Percentiles rank a stretch among this genome's conserved stretches.
phyloP scores from a whole-genome alignment of 1,140 invertebrate species.

The Heliconius himera region DNA sequence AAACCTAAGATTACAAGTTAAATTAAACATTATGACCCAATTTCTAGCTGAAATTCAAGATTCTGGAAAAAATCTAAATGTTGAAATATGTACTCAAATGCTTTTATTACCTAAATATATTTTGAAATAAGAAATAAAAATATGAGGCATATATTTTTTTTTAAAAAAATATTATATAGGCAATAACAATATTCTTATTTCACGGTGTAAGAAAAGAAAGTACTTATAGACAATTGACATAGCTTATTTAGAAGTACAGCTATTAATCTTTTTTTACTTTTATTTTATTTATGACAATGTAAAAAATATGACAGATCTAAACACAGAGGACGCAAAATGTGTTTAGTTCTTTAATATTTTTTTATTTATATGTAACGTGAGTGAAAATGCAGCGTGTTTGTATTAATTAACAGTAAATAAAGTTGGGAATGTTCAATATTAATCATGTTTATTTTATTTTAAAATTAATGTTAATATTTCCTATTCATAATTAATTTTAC shows the following conservation, averaged over 20 bases:
- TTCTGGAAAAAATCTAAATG: background rate
- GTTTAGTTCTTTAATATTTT: conserved; percentile 46
- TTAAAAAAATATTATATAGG: background rate
- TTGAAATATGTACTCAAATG: too few relatives aligned
- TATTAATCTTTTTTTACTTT: background rate
- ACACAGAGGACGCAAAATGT: conserved; percentile 65
- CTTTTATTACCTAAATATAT: too few relatives aligned
- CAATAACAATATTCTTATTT: too few relatives aligned
- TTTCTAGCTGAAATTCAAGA: background rate
- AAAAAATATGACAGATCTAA: conserved; percentile 51
- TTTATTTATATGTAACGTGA: conserved; percentile 32
- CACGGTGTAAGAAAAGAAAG: too few relatives aligned
- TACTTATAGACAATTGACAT: background rate
- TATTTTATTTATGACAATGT: background rate
- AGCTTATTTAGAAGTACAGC: background rate
- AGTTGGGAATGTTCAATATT: conserved; percentile 33
- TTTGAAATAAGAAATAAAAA: too few relatives aligned
- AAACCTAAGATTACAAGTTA: too few relatives aligned
- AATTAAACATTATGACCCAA: background rate
- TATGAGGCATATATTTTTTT: background rate
- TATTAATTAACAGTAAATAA: conserved; percentile 50
- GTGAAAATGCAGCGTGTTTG: conserved; percentile 56
- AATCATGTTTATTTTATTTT: background rate
- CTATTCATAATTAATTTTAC: too few relatives aligned
- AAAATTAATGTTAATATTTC: background rate